Evolutionary conservation across 2,888 invertebrate species (phyloP).

Genomic region (Orchesellides sinensis): DNA sequence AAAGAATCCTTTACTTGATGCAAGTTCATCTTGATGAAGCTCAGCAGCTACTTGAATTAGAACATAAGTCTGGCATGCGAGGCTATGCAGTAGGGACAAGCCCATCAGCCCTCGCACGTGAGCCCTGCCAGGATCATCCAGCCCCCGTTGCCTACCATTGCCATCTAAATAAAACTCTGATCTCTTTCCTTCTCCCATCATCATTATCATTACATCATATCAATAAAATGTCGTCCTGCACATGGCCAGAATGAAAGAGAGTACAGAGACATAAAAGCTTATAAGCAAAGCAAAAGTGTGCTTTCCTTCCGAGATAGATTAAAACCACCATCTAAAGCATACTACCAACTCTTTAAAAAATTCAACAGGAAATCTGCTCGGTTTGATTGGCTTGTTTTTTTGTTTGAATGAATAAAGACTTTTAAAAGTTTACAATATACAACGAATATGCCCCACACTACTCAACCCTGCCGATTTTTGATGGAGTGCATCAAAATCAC

Average conservation of each 20-base stretch:
- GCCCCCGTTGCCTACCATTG: constrained; percentile 15
- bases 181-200: constrained; percentile 22
- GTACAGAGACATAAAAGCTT: no score
- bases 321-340: background rate
- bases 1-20: constrained; percentile 30
- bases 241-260: constrained; percentile 4
- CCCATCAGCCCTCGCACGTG: constrained; percentile 53
- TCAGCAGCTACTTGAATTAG: constrained; percentile 38
- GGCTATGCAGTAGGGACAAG: constrained; percentile 24
- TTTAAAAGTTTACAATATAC: background rate
- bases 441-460: background rate
- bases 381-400: constrained; percentile 25
- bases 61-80: constrained; percentile 32
- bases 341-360: background rate
- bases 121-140: constrained; percentile 52
- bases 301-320: background rate
- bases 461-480: background rate
- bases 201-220: constrained; percentile 39
- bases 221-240: constrained; percentile 39
- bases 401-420: constrained; percentile 3
- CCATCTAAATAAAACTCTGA: background rate
- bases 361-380: constrained; percentile 16
- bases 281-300: background rate
- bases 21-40: background rate
- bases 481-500: background rate